These are phyloP conservation scores for Orgyia antiqua DNA, from an alignment of 2,888 invertebrate species.

Conservation along the genomic window DNA sequence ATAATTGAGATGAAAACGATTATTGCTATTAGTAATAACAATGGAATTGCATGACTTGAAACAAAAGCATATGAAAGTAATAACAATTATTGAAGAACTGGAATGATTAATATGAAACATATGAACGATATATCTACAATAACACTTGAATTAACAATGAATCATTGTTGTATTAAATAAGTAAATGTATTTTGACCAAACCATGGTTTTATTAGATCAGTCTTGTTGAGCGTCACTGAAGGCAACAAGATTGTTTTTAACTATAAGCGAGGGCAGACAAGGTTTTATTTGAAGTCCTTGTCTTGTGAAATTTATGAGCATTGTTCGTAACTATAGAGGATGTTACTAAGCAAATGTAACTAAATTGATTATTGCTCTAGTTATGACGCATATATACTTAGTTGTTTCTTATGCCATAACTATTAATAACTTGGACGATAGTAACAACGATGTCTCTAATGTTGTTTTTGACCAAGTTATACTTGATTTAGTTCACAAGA, in stretches of 20 bases:
- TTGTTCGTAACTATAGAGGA: conserved; percentile 10
- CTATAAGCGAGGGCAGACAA: conserved; percentile 7
- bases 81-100: conserved; percentile 34
- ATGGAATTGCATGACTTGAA: conserved; percentile 13
- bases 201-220: conserved; percentile 15
- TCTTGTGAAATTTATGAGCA: conserved; percentile 13
- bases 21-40: conserved; percentile 14
- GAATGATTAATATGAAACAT: conserved; percentile 31
- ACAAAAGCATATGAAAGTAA: conserved; percentile 32
- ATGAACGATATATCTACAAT: conserved; percentile 29
- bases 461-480: not conserved
- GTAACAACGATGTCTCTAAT: too few relatives aligned
- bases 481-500: conserved; percentile 1
- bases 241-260: conserved; percentile 4
- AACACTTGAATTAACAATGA: conserved; percentile 60
- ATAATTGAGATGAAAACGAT: conserved; percentile 6
- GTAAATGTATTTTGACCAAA: conserved; percentile 24
- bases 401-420: too few relatives aligned
- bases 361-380: conserved; percentile 10
- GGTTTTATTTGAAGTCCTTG: conserved; percentile 16
- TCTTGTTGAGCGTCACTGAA: conserved; percentile 8
- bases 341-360: conserved; percentile 4
- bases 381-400: too few relatives aligned
- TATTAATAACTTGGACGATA: too few relatives aligned
- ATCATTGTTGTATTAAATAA: conserved; percentile 35